Conservation (phyloP, 2,797 vertebrate genomes). For the Smutsia temminckii region DNA sequence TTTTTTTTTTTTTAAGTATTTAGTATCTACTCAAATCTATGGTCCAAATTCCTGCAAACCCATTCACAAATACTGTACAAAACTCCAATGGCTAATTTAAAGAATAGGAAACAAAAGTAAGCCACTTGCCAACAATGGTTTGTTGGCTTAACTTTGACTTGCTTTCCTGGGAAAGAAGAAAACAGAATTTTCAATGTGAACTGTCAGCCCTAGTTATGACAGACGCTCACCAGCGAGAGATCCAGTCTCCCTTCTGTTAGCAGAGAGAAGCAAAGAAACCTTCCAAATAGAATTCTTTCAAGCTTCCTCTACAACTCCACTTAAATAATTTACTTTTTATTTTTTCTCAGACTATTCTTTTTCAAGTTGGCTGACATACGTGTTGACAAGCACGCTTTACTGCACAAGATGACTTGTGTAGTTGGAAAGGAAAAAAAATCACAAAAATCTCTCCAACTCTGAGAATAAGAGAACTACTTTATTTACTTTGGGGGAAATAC, state of each 20-base stretch:
- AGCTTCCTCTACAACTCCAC: constrained; percentile 87
- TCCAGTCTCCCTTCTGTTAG: constrained; percentile 83
- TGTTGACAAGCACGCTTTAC: constrained; percentile 87
- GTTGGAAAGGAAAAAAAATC: constrained; percentile 76
- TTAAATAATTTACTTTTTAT: constrained; percentile 92
- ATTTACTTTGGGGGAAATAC: constrained; percentile 78
- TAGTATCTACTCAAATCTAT: constrained; percentile 42
- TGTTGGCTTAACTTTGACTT: constrained; percentile 90
- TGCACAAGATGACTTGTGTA: constrained; percentile 84
- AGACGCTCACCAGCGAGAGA: constrained; percentile 86
- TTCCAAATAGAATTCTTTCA: constrained; percentile 90
- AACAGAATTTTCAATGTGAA: constrained; percentile 92
- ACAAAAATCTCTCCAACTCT: constrained; percentile 71
- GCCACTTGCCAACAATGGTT: constrained; percentile 87
- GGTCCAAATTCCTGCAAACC: constrained; percentile 68
- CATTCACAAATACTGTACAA: constrained; percentile 72
- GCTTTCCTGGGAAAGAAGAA: constrained; percentile 88
- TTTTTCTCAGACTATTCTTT: constrained; percentile 86
- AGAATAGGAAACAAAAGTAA: constrained; percentile 83
- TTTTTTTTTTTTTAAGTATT: neutral
- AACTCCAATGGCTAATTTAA: constrained; percentile 84
- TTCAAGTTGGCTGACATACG: constrained; percentile 88
- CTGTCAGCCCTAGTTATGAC: constrained; percentile 89
- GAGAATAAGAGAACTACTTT: constrained; percentile 76
- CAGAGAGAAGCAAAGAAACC: constrained; percentile 87